Base-by-base conservation (phyloP, 2,888 invertebrate genomes). In the Chesias legatella region DNA sequence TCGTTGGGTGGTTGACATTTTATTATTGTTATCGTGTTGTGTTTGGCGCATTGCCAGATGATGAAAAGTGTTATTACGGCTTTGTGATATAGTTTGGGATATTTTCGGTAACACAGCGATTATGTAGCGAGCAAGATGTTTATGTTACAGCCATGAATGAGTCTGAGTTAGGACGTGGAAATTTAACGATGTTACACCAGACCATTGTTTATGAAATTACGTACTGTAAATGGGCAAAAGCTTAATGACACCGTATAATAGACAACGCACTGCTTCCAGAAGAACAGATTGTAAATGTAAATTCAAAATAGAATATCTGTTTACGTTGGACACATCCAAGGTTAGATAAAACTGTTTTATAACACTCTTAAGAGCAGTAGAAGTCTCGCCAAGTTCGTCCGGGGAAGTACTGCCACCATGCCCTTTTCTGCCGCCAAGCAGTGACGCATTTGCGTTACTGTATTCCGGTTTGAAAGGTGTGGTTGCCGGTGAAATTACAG, bases 41-140 rank as follows among this genome's bases (percentile, higher is more conserved):
- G 50, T 54, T 57, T 76, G 76, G 72, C 62, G 20, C 38, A 20
- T 13, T 44, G 75, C 76, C 76, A 75, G 53, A 32, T 33, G 49
- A 53, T 61, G 53, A 60, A 58, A 54, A 55, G 53, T 51, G 50
- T 38, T 53, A 33, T 43, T 43, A 46, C 29, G 46, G 42, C 33
- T 43, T 31, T 33, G 24, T 33, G 38, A 28, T 49, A 34, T 49
- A 42, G 48, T 51, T 41, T 39, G n/a, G 34, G 43, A 26, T 50
- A 48, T 47, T 43, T 40, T 35, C 31, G 33, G 36, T 1, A 33
- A 28, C 26, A 44, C 34, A 37, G 38, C 25, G 44, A 42, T 53
- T 27, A 38, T 52, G 31, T 53, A 60, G 27, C 33, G 31, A 39
- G 20, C 21, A 24, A 11, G 13, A 34, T 30, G 35, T 32, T 35